phyloP scores from a whole-genome alignment of 2,888 invertebrate species.

The Agrypnus murinus region DNA sequence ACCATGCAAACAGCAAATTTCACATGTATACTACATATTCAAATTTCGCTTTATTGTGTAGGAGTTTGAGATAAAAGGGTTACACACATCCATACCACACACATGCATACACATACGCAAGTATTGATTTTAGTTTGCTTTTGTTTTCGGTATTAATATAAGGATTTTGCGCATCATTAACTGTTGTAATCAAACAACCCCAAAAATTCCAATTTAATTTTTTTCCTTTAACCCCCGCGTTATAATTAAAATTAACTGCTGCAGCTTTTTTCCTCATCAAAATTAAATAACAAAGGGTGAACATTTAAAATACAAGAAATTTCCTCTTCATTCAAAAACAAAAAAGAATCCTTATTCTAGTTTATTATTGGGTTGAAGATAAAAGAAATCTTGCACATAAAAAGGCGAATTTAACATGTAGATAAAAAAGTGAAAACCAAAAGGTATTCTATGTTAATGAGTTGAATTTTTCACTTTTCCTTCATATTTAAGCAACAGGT shows the following conservation, averaged over 20 bases:
- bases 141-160: slow-evolving; percentile 3
- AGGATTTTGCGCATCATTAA: slow-evolving; percentile 19
- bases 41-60: slow-evolving; percentile 15
- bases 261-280: no score
- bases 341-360: no score
- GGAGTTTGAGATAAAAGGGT: slow-evolving; percentile 7
- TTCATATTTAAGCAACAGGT: slow-evolving; percentile 16
- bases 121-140: slow-evolving; percentile 23
- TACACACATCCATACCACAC: no score
- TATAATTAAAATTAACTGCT: no score
- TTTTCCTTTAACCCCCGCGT: no score
- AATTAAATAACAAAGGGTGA: no score
- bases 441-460: slow-evolving; percentile 10
- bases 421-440: not conserved
- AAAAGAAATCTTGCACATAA: no score
- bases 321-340: no score
- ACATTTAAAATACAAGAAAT: no score
- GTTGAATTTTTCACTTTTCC: slow-evolving; percentile 12
- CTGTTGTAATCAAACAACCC: slow-evolving; percentile 7
- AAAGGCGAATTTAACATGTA: no score
- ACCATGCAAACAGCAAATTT: slow-evolving; percentile 6
- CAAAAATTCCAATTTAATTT: no score
- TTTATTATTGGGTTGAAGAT: no score
- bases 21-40: slow-evolving; percentile 11
- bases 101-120: not conserved